A percentile compares a stretch with the other conserved stretches of the same genome.
Conservation (phyloP, 2,113 vertebrate species). For the Prunella himalayana region DNA sequence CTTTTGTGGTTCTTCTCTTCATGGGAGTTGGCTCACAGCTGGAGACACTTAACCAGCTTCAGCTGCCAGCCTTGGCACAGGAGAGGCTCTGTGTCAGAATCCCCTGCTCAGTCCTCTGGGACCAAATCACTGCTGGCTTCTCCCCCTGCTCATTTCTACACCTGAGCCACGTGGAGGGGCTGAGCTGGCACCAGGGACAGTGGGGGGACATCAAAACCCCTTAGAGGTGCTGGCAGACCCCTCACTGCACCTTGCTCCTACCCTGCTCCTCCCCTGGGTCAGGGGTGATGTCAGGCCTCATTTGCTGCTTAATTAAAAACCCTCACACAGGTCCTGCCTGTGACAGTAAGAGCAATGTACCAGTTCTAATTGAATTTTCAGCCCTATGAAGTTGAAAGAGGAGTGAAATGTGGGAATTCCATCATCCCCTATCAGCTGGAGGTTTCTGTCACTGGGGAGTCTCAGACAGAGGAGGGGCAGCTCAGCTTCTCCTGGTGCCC, state of each 20-base stretch:
- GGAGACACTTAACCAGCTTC: neutral
- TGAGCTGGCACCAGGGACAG: neutral
- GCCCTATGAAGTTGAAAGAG: slow-evolving; percentile 3
- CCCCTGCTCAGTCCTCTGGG: neutral
- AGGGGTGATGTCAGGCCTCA: slow-evolving; percentile 34
- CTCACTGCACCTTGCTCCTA: neutral
- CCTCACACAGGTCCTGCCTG: neutral
- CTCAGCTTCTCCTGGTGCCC: neutral
- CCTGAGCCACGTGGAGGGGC: accelerated
- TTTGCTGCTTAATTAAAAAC: slow-evolving; percentile 65
- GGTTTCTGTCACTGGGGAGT: neutral
- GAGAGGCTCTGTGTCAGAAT: neutral
- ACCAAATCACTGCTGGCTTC: neutral
- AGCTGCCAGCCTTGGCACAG: neutral
- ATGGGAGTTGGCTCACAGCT: neutral
- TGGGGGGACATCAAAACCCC: neutral
- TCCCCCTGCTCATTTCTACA: neutral
- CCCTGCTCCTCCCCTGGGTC: neutral
- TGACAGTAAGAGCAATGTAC: slow-evolving; percentile 43
- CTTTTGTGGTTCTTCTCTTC: neutral
- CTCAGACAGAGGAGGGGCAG: neutral
- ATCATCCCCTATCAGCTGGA: neutral
- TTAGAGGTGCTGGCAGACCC: neutral
- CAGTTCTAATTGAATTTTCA: slow-evolving; percentile 58
- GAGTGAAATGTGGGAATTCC: neutral